phyloP scores from a whole-genome alignment of 2,797 vertebrate species.

The Tolypeutes matacus region DNA sequence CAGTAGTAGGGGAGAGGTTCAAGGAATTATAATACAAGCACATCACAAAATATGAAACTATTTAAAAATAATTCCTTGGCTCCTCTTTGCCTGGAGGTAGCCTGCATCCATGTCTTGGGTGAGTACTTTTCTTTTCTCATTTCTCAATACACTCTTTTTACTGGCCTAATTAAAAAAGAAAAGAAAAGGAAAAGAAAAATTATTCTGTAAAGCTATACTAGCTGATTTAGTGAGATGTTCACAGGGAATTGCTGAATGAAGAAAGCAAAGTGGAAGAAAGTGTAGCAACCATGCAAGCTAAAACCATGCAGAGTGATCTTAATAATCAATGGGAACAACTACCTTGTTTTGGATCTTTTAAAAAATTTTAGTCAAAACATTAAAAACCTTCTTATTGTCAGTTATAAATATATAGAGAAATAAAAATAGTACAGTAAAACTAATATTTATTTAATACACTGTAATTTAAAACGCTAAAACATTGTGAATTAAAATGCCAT shows the following conservation, averaged over 20 bases:
- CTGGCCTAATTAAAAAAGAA: too few relatives aligned
- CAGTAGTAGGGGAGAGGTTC: neutral
- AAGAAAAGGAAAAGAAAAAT: too few relatives aligned
- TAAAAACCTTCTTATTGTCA: neutral
- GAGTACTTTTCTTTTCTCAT: too few relatives aligned
- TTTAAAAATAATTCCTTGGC: neutral
- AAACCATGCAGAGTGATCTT: neutral
- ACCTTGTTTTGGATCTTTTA: neutral
- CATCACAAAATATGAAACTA: constrained; percentile 20
- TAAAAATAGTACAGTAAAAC: neutral
- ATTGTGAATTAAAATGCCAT: neutral
- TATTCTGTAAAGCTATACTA: neutral
- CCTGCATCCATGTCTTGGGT: too few relatives aligned
- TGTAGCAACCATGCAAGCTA: neutral
- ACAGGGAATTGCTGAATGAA: neutral
- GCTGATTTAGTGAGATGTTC: neutral
- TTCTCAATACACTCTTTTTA: too few relatives aligned
- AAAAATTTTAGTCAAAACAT: neutral
- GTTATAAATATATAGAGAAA: neutral
- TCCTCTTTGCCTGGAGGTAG: too few relatives aligned
- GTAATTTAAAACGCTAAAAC: constrained; percentile 20
- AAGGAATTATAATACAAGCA: neutral
- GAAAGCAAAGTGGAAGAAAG: neutral
- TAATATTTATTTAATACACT: neutral
- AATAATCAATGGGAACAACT: neutral